Evolutionary conservation across 2,888 invertebrate genomes (phyloP), one percentile per base, ranked within the genome.

Genomic region (Polietes domitor): DNA sequence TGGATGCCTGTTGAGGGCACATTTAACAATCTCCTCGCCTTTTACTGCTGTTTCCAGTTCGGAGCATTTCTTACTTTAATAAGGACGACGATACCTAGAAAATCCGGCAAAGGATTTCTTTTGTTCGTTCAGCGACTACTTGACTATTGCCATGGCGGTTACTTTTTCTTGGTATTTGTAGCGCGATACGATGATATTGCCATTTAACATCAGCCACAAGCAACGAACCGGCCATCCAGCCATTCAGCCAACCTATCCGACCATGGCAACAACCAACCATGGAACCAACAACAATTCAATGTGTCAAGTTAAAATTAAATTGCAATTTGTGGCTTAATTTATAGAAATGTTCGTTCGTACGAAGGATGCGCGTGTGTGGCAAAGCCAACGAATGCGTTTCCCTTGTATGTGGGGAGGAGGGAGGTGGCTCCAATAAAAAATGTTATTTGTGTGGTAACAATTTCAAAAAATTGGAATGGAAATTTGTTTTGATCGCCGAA

Each of bases 291-390:
- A 78, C 80, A 75, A 78, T 78, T 84, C 75, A 78, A 76, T 78
- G 68, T 77, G 85, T 83, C 77, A 80, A 83, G 81, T 83, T 79
- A 76, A 86, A 87, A 86, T 87, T 87, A 87, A 86, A 87, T 83
- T 86, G 85, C 85, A 87, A 85, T 87, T 86, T 86, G 86, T 85
- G 86, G 85, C 80, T 86, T 83, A 85, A 87, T 87, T 87, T 87
- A 86, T 86, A 81, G 21, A 72, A 58, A 73, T 53, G 50, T 73
- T 58, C 9, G n/a, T 37, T 61, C 19, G 58, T 21, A 58, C 24
- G 0, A 17, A 28, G 53, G 53, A 32, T 37, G 72, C n/a, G 32
- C 6, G 24, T 41, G 53, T 55, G 17, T 32, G 47, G 6, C 32
- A 12, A 17, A 0, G 19, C 7, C 1, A 21, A 21, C 4, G 43